Conservation (phyloP, 2,113 vertebrate species). For the Eulemur rufifrons region DNA sequence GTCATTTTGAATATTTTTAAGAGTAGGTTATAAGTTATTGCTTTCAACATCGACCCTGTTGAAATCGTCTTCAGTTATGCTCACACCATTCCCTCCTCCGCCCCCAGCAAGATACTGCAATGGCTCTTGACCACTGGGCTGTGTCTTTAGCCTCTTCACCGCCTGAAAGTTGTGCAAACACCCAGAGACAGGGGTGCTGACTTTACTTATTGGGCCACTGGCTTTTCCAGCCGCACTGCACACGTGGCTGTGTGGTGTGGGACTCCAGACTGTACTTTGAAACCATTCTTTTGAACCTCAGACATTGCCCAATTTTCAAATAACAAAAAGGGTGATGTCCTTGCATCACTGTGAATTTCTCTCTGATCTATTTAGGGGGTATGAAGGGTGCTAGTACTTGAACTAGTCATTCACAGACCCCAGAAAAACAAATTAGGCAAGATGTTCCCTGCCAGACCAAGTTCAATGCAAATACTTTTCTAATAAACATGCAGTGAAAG, state of each 20-base stretch:
- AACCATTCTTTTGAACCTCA: conserved; percentile 54
- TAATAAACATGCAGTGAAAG: conserved; percentile 36
- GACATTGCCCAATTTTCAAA: conserved; percentile 60
- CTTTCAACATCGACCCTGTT: conserved; percentile 55
- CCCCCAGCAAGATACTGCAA: neutral
- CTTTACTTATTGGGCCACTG: conserved; percentile 51
- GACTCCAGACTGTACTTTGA: conserved; percentile 37
- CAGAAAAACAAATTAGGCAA: conserved; percentile 73
- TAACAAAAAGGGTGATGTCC: conserved; percentile 10
- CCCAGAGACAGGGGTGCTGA: neutral
- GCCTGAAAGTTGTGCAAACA: conserved; percentile 30
- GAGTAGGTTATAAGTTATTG: conserved; percentile 30
- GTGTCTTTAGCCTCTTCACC: conserved; percentile 39
- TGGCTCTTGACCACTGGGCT: neutral
- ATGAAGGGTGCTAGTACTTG: conserved; percentile 21
- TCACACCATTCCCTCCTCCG: neutral
- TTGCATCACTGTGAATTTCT: conserved; percentile 63
- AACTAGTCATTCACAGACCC: conserved; percentile 40
- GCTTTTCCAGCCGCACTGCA: neutral
- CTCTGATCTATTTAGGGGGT: conserved; percentile 29
- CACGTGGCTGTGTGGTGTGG: neutral
- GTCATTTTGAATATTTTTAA: conserved; percentile 36
- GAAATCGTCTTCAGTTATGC: conserved; percentile 28
- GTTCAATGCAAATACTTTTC: conserved; percentile 61
- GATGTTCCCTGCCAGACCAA: neutral